Percentiles rank a stretch among this genome's conserved stretches.
These are phyloP conservation scores for Eupithecia centaureata DNA, from an alignment of 2,888 invertebrate genomes.

Conservation along the genomic window DNA sequence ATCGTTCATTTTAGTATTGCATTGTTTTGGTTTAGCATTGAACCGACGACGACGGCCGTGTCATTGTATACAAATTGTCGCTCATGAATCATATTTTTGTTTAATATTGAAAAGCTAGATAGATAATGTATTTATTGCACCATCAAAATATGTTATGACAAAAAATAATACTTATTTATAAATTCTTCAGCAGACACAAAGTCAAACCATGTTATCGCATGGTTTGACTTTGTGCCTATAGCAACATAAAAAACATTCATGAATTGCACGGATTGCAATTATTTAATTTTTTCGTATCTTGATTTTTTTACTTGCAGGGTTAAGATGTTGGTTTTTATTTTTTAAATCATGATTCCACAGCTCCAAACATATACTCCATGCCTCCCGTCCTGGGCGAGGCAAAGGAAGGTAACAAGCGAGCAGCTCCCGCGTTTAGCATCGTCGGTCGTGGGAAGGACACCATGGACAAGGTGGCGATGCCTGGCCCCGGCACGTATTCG, in stretches of 20 bases:
- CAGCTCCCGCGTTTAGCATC: slow-evolving; percentile 95
- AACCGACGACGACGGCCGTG: slow-evolving; percentile 27
- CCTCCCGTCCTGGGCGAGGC: slow-evolving; percentile 89
- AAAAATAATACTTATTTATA: slow-evolving; percentile 20
- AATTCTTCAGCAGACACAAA: neutral
- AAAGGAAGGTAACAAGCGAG: slow-evolving; percentile 82
- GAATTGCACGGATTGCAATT: neutral
- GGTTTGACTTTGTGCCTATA: neutral
- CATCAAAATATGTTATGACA: too few species aligned
- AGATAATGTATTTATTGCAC: too few species aligned
- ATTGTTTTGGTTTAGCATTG: slow-evolving; percentile 45
- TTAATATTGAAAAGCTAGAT: slow-evolving; percentile 18
- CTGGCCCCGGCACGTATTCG: slow-evolving; percentile 92
- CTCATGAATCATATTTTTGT: slow-evolving; percentile 40
- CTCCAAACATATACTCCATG: slow-evolving; percentile 95
- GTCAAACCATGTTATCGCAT: neutral
- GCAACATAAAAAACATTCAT: neutral
- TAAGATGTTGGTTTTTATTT: neutral
- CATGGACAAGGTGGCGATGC: slow-evolving; percentile 79
- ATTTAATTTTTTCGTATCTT: neutral
- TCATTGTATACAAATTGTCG: slow-evolving; percentile 8
- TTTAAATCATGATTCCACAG: slow-evolving; percentile 73
- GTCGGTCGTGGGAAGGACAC: slow-evolving; percentile 89
- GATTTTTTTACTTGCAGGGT: neutral
- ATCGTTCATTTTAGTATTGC: slow-evolving; percentile 40